These are phyloP conservation scores for Leptopilina clavipes DNA, from an alignment of 1,140 invertebrate genomes.

Conservation along the genomic window DNA sequence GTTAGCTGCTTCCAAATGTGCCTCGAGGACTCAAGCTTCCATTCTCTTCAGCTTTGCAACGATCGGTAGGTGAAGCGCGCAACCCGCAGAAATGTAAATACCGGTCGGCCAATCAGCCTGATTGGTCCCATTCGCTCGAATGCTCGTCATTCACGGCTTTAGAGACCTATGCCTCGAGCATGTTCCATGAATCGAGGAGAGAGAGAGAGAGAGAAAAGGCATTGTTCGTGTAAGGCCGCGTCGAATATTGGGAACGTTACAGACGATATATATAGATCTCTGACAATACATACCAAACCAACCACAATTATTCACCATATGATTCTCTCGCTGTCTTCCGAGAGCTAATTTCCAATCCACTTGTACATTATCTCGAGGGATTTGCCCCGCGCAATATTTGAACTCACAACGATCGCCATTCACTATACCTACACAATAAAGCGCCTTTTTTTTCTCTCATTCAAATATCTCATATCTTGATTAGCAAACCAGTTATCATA, in stretches of 20 bases:
- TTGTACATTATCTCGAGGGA: background rate
- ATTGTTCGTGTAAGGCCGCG: conserved; percentile 55
- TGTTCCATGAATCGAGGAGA: conserved; percentile 52
- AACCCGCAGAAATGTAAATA: conserved; percentile 69
- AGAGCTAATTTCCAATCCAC: conserved; percentile 12
- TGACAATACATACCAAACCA: background rate
- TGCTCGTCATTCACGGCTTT: conserved; percentile 60
- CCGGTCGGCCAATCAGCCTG: conserved; percentile 67
- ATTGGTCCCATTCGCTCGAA: conserved; percentile 67
- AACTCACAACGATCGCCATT: background rate
- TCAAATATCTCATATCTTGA: too few relatives aligned
- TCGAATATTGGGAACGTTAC: conserved; percentile 24
- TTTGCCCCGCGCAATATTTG: background rate
- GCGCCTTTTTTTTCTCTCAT: background rate
- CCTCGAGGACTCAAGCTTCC: conserved; percentile 33
- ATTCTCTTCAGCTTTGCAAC: conserved; percentile 53
- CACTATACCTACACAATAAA: background rate
- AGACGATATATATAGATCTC: background rate
- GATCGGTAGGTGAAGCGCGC: conserved; percentile 42
- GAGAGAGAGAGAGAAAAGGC: conserved; percentile 1
- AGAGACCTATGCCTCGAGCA: conserved; percentile 53
- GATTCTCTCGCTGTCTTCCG: conserved; percentile 1
- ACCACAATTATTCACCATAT: conserved; percentile 18
- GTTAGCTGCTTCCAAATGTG: conserved; percentile 6
- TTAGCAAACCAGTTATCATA: too few relatives aligned